Evolutionary conservation across 1,140 invertebrate species (phyloP), one percentile per base, ranked within the genome.

Genomic region (Ooceraea biroi): DNA sequence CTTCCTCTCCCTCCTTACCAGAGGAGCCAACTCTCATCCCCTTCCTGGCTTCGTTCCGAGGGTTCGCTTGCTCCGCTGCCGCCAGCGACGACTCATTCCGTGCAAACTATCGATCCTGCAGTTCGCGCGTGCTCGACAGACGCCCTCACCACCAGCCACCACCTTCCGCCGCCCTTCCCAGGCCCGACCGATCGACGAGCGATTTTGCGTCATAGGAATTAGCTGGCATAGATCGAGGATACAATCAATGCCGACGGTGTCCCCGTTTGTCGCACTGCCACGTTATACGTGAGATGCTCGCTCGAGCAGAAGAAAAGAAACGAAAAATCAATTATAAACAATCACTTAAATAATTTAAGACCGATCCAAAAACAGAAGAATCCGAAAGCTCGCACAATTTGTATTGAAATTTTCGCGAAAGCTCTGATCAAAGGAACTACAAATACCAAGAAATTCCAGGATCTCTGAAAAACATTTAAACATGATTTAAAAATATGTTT

Each of bases 91-190:
- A 71, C 58, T 73, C 77, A 61, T 83, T 83, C 65, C 69, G 76
- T 80, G 83, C 61, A 27, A 61, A 68, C 61, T 93, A 93, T 93
- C 91, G 92, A 93, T 93, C 83, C 85, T 25, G 22, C 22, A 8
- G 74, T 77, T 82, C 68, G 91, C 92, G 92, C 92, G 87, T 93
- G 92, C 90, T 90, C 90, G 74, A 88, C 65, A 91, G 85, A 86
- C 84, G 82, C 84, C 88, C 85, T 87, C 84, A 73, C 57, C 50
- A 60, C 68, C 71, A 74, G 69, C 86, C 73, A 19, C 84, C 69
- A 72, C 68, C 72, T 41, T 55, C 88, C 84, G 66, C 82, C 63
- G 14, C 25, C 52, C 85, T 12, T n/a, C 69, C 83, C 76, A 58
- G 22, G 66, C 57, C n/a, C 30, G 68, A 69, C 17, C 60, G 77